These are phyloP conservation scores for Coilia nasus DNA, from an alignment of 2,797 vertebrate genomes.

Conservation along the genomic window DNA sequence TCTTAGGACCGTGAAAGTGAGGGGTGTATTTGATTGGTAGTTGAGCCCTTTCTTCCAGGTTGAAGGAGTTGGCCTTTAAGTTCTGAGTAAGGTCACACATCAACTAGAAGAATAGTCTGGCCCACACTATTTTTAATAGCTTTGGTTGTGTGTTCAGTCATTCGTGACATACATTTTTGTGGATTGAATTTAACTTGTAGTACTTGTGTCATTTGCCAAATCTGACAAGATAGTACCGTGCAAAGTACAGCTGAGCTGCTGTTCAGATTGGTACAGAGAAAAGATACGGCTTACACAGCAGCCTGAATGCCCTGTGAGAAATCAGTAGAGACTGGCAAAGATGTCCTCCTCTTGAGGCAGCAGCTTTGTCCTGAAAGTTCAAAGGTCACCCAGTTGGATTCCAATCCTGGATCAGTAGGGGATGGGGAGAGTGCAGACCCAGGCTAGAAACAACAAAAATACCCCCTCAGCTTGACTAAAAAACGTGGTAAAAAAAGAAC, in stretches of 20 bases:
- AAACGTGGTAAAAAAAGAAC: not conserved
- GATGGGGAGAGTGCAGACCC: not conserved
- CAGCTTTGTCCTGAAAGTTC: constrained; percentile 21
- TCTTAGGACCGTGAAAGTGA: not conserved
- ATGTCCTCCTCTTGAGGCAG: constrained; percentile 5
- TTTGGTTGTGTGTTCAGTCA: not conserved
- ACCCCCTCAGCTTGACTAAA: not conserved
- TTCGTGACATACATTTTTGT: not conserved
- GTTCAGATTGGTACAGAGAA: not conserved
- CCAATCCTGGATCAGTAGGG: constrained; percentile 10
- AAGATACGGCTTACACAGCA: not conserved
- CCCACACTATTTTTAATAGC: not conserved
- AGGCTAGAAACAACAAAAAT: not conserved
- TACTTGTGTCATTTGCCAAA: not conserved
- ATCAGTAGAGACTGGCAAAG: not conserved
- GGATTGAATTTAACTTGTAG: not conserved
- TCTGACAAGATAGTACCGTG: not conserved
- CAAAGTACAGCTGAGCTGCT: not conserved
- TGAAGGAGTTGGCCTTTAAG: not conserved
- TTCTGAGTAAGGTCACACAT: not conserved
- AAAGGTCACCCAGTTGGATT: constrained; percentile 48
- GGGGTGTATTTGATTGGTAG: not conserved
- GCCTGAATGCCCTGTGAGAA: not conserved
- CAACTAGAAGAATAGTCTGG: not conserved
- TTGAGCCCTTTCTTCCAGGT: not conserved